Conservation (phyloP, 35 echinoderm and acorn worm genomes). For the Apostichopus parvimensis region DNA sequence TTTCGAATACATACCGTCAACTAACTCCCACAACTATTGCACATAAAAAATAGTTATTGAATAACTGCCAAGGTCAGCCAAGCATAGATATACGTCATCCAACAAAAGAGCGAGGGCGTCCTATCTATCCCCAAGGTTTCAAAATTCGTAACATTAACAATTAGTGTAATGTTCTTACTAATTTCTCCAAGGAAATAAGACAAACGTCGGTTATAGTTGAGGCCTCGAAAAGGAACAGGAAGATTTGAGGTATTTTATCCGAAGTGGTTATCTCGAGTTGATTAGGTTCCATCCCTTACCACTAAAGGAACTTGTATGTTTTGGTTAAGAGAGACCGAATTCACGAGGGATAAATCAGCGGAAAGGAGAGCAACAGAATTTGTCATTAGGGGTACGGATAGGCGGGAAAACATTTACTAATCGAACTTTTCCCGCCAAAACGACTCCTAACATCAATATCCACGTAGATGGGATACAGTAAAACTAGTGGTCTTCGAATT, state of each 20-base stretch:
- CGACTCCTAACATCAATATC: background rate
- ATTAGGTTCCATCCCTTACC: background rate
- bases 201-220: background rate
- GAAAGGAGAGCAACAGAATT: background rate
- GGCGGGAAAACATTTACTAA: background rate
- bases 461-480: no score
- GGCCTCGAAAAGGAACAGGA: background rate
- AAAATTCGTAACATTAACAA: slow-evolving; percentile 1
- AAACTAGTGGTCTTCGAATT: no score
- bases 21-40: slow-evolving; percentile 19
- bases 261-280: background rate
- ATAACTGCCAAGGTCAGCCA: slow-evolving; percentile 37
- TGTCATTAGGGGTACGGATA: background rate
- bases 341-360: background rate
- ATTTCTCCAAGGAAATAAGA: slow-evolving; percentile 49
- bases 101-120: slow-evolving; percentile 35
- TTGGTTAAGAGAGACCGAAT: background rate
- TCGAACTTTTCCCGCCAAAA: background rate
- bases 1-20: slow-evolving; percentile 8
- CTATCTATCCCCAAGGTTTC: slow-evolving; percentile 26
- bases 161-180: slow-evolving; percentile 39
- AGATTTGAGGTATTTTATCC: background rate
- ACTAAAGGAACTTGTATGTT: background rate
- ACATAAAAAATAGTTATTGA: slow-evolving; percentile 36
- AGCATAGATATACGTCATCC: background rate